Conservation (phyloP, 2,888 invertebrate genomes). For the Campaea margaritaria region DNA sequence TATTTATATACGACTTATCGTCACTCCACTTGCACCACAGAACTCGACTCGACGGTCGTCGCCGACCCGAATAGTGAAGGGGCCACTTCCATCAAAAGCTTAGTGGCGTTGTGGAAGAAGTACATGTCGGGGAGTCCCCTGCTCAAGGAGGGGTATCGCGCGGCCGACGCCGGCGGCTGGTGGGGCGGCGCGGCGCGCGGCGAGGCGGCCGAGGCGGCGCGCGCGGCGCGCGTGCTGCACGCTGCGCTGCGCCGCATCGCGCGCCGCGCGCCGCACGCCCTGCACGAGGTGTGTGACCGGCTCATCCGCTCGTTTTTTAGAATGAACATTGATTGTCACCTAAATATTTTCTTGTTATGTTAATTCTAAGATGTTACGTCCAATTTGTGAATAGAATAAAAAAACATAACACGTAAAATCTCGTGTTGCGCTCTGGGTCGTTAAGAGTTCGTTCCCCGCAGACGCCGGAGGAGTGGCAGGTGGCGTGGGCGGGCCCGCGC, state of each 20-base stretch:
- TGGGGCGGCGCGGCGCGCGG: conserved; percentile 65
- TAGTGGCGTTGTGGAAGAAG: conserved; percentile 94
- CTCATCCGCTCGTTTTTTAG: too few species aligned
- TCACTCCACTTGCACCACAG: conserved; percentile 58
- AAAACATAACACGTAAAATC: too few species aligned
- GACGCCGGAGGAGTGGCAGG: conserved; percentile 76
- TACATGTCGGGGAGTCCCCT: conserved; percentile 85
- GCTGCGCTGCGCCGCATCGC: conserved; percentile 48
- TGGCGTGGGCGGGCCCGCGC: conserved; percentile 68
- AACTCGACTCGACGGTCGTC: conserved; percentile 62
- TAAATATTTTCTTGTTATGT: too few species aligned
- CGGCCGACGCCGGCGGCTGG: conserved; percentile 50
- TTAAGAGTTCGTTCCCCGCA: conserved; percentile 29
- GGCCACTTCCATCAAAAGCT: conserved; percentile 83
- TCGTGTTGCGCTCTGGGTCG: too few species aligned
- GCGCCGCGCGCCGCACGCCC: conserved; percentile 6
- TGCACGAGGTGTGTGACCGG: conserved; percentile 47
- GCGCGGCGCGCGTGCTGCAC: conserved; percentile 60
- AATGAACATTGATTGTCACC: too few species aligned
- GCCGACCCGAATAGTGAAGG: conserved; percentile 83
- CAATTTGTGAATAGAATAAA: too few species aligned
- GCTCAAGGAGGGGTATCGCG: conserved; percentile 56
- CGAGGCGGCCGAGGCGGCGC: conserved; percentile 63
- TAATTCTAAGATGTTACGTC: too few species aligned
- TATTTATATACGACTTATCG: not conserved